Conservation (phyloP, 1,140 invertebrate species). For the Agrypnia vestita region DNA sequence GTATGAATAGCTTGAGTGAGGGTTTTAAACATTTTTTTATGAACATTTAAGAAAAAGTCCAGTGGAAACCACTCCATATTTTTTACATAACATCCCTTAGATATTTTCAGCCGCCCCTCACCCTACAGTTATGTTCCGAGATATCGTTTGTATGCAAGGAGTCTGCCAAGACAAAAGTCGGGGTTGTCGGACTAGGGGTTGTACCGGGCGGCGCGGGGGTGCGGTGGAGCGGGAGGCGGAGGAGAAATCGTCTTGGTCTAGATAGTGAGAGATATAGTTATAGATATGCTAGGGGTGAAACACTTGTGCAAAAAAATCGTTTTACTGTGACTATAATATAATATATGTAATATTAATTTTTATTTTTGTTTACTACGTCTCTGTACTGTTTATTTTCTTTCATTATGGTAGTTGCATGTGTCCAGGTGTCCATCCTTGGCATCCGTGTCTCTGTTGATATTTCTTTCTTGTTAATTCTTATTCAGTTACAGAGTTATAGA, state of each 20-base stretch:
- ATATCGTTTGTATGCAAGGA: slow-evolving; percentile 74
- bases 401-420: too few relatives aligned
- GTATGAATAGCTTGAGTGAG: too few relatives aligned
- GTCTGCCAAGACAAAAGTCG: slow-evolving; percentile 71
- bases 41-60: neutral
- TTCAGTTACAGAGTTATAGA: too few relatives aligned
- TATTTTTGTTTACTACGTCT: neutral
- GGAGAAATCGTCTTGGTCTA: slow-evolving; percentile 59
- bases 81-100: slow-evolving; percentile 38
- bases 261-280: slow-evolving; percentile 62
- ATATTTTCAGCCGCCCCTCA: slow-evolving; percentile 45
- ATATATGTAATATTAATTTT: neutral
- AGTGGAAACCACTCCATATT: neutral
- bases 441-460: too few relatives aligned
- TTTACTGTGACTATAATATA: too few relatives aligned
- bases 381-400: too few relatives aligned
- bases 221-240: slow-evolving; percentile 36
- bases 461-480: too few relatives aligned
- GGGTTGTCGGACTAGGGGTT: slow-evolving; percentile 62
- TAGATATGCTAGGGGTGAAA: slow-evolving; percentile 54
- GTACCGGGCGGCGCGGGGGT: slow-evolving; percentile 38
- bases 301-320: neutral
- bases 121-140: slow-evolving; percentile 60
- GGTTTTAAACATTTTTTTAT: too few relatives aligned
- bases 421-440: too few relatives aligned